phyloP scores from a whole-genome alignment of 1,140 invertebrate species.

The Mercenaria mercenaria region DNA sequence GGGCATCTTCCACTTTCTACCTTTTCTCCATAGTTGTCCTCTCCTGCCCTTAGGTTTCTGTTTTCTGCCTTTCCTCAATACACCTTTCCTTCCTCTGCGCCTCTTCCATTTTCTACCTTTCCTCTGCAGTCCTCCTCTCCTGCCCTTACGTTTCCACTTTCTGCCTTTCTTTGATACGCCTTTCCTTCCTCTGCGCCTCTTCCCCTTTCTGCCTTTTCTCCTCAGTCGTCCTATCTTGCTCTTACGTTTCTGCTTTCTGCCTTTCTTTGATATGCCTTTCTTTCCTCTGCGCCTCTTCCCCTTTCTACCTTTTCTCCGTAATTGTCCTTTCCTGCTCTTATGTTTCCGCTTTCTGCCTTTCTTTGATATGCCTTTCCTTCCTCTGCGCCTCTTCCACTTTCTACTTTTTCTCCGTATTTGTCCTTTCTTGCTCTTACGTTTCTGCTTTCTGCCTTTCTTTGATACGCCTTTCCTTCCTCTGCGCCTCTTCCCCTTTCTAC shows the following conservation, averaged over 20 bases:
- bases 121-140: neutral
- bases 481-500: neutral
- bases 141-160: neutral
- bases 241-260: neutral
- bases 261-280: neutral
- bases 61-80: neutral
- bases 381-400: neutral
- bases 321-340: neutral
- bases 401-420: neutral
- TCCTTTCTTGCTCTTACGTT: neutral
- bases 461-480: neutral
- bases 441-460: neutral
- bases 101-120: neutral
- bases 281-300: neutral
- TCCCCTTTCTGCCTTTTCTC: neutral
- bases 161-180: neutral
- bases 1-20: neutral
- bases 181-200: neutral
- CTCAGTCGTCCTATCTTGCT: neutral
- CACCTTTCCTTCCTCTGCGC: neutral
- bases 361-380: neutral
- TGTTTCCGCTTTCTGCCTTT: no score
- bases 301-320: neutral
- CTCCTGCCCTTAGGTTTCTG: neutral
- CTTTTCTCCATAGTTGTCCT: neutral